A percentile compares a stretch with the other conserved stretches of the same genome.
These are phyloP conservation scores for Phenganax marumi DNA, from an alignment of 92 coral and sea anemone species.

Conservation along the genomic window DNA sequence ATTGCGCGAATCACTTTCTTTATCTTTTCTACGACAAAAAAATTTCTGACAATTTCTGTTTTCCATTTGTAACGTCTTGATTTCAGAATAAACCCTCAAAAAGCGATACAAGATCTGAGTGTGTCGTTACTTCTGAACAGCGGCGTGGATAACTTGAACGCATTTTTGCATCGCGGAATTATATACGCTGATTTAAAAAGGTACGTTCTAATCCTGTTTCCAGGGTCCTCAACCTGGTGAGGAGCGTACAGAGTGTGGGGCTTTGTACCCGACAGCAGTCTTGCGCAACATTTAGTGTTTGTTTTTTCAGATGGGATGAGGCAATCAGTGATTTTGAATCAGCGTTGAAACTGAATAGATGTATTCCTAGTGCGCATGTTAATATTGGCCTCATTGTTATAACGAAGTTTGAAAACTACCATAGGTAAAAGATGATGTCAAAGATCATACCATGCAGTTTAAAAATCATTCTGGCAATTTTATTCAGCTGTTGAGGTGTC, in stretches of 20 bases:
- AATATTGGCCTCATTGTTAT: slow-evolving; percentile 87
- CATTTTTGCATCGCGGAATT: slow-evolving; percentile 86
- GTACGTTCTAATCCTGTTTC: slow-evolving; percentile 39
- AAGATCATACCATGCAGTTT: not conserved
- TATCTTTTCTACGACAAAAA: no score
- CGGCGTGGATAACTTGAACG: slow-evolving; percentile 68
- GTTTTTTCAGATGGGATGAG: slow-evolving; percentile 82
- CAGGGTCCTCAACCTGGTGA: not conserved
- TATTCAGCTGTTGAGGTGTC: not conserved
- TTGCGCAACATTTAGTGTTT: not conserved
- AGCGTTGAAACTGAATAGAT: slow-evolving; percentile 73
- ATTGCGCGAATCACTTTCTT: not conserved
- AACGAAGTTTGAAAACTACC: slow-evolving; percentile 72
- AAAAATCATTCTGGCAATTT: not conserved
- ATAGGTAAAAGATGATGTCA: slow-evolving; percentile 55
- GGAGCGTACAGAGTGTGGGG: not conserved
- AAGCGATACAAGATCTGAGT: slow-evolving; percentile 90
- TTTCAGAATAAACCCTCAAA: slow-evolving; percentile 74
- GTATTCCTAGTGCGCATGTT: slow-evolving; percentile 85
- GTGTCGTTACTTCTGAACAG: slow-evolving; percentile 85
- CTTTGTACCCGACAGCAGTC: no score
- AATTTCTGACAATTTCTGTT: not conserved
- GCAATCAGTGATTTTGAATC: slow-evolving; percentile 93
- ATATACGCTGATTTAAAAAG: slow-evolving; percentile 93
- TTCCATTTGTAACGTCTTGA: not conserved